A percentile compares a stretch with the other conserved stretches of the same genome.
Conservation (phyloP, 2,797 vertebrate genomes). For the Betta splendens region DNA sequence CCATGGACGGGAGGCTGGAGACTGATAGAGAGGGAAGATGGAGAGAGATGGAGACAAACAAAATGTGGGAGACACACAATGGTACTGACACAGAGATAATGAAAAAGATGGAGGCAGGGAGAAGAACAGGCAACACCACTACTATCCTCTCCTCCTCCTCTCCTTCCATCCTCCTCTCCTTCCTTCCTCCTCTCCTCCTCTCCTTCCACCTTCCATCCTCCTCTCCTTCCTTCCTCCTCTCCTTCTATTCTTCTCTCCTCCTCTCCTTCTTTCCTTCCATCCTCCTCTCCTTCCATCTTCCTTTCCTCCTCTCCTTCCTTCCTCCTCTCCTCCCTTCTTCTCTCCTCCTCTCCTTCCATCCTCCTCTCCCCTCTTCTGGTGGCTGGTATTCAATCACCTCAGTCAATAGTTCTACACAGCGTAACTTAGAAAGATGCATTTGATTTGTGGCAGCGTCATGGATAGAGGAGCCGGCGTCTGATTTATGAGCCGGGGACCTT, state of each 20-base stretch:
- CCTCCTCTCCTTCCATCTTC: slow-evolving; percentile 45
- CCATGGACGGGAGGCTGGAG: slow-evolving; percentile 36
- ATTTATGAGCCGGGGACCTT: slow-evolving; percentile 75
- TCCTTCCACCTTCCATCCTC: no score
- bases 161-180: slow-evolving; percentile 5
- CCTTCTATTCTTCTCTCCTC: slow-evolving; percentile 5
- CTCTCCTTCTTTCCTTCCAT: slow-evolving; percentile 20
- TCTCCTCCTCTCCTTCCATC: slow-evolving; percentile 9
- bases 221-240: slow-evolving; percentile 3
- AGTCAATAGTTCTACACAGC: slow-evolving; percentile 73
- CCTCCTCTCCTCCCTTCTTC: slow-evolving; percentile 10
- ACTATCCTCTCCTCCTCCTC: slow-evolving; percentile 10
- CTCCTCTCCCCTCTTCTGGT: slow-evolving; percentile 51
- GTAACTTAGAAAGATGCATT: slow-evolving; percentile 74
- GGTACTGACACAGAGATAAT: slow-evolving; percentile 64
- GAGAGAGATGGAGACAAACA: slow-evolving; percentile 36
- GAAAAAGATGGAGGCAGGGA: slow-evolving; percentile 45
- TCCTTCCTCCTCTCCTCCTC: slow-evolving; percentile 28
- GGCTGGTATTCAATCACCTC: slow-evolving; percentile 66
- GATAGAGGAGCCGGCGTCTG: slow-evolving; percentile 63
- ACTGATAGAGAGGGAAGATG: slow-evolving; percentile 19
- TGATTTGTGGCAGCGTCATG: slow-evolving; percentile 73
- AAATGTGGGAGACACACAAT: slow-evolving; percentile 51
- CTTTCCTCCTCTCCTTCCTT: slow-evolving; percentile 4
- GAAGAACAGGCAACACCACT: no score